Evolutionary conservation across 2,888 invertebrate species (phyloP).

Genomic region (Fragum whitleyi): DNA sequence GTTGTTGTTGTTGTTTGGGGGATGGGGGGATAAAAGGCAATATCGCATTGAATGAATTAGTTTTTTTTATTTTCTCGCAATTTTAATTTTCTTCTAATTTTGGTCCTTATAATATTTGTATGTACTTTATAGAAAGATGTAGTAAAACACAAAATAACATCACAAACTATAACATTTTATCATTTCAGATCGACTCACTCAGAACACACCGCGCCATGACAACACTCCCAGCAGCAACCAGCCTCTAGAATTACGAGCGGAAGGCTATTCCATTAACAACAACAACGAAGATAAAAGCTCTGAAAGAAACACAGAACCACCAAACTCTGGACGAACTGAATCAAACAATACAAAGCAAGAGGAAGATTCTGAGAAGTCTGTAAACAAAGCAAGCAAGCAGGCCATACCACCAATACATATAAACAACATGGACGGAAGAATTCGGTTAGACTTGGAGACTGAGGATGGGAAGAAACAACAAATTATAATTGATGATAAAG

Average conservation of each 20-base stretch:
- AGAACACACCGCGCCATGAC: slow-evolving; percentile 41
- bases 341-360: slow-evolving; percentile 20
- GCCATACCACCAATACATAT: not conserved
- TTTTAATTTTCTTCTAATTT: no score
- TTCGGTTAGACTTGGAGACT: slow-evolving; percentile 61
- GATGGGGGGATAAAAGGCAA: no score
- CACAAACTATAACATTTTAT: not conserved
- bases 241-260: slow-evolving; percentile 62
- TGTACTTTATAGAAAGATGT: no score
- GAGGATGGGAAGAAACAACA: slow-evolving; percentile 65
- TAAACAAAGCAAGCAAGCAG: slow-evolving; percentile 13
- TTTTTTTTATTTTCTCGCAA: no score
- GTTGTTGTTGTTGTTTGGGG: no score
- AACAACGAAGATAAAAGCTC: slow-evolving; percentile 45
- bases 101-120: no score
- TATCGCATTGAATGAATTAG: no score
- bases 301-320: slow-evolving; percentile 41
- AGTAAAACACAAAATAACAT: no score
- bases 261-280: slow-evolving; percentile 50
- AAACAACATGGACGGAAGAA: slow-evolving; percentile 42
- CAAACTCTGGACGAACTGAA: slow-evolving; percentile 22
- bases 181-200: slow-evolving; percentile 13
- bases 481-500: slow-evolving; percentile 62
- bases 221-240: slow-evolving; percentile 33
- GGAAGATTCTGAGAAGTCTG: not conserved